Conservation (phyloP, 2,797 vertebrate species). For the Sebastes nivosus region DNA sequence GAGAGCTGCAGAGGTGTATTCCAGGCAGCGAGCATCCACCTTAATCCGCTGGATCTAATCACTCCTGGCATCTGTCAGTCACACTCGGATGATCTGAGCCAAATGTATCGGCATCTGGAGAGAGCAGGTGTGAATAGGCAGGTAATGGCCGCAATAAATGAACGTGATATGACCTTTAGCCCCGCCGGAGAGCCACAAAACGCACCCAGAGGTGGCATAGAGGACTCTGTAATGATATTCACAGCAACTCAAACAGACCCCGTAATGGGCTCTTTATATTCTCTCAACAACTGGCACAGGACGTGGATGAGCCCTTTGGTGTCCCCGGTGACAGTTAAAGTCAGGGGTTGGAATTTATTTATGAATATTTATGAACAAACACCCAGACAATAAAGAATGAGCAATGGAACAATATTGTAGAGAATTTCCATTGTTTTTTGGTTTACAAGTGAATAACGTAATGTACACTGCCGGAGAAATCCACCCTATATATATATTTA, state of each 20-base stretch:
- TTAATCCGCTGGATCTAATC: conserved; percentile 73
- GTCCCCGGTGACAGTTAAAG: conserved; percentile 54
- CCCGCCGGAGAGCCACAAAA: conserved; percentile 41
- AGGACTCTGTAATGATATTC: conserved; percentile 67
- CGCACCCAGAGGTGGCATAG: conserved; percentile 26
- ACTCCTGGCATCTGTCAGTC: conserved; percentile 79
- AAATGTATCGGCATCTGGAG: conserved; percentile 50
- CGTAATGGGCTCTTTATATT: conserved; percentile 70
- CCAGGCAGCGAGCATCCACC: conserved; percentile 35
- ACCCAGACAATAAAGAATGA: conserved; percentile 26
- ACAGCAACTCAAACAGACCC: conserved; percentile 60
- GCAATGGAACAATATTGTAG: background rate
- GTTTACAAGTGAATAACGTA: background rate
- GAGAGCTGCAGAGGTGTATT: conserved; percentile 65
- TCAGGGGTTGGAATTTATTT: conserved; percentile 47
- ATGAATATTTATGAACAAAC: conserved; percentile 67
- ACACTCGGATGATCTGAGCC: conserved; percentile 60
- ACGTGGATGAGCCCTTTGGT: conserved; percentile 38
- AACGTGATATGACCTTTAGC: conserved; percentile 53
- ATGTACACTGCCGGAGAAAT: background rate
- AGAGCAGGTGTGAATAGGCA: conserved; percentile 34
- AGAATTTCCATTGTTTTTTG: conserved; percentile 9
- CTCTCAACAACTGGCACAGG: conserved; percentile 51
- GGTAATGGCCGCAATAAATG: conserved; percentile 62
- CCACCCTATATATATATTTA: background rate